Evolutionary conservation across 2,888 invertebrate species (phyloP).

Genomic region (Onchidella celtica): DNA sequence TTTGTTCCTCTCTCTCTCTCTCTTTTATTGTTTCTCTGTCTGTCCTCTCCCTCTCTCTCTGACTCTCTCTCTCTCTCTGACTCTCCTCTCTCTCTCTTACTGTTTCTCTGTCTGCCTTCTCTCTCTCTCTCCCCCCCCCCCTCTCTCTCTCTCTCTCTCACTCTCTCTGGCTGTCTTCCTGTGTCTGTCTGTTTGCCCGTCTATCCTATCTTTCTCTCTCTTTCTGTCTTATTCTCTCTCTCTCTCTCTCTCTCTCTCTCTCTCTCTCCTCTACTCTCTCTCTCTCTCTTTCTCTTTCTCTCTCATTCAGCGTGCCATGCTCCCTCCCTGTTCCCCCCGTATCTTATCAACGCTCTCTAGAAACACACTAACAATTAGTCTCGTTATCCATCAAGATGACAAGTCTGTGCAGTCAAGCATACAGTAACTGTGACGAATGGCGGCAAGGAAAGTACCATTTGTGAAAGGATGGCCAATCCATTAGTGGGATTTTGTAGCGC

Average conservation of each 20-base stretch:
- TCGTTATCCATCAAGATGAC: too few relatives aligned
- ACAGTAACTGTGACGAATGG: too few relatives aligned
- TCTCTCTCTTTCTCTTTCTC: slow-evolving; percentile 7
- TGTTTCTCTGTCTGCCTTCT: neutral
- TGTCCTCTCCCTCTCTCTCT: too few relatives aligned
- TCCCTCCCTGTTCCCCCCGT: neutral
- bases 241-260: slow-evolving; percentile 24
- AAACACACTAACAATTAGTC: too few relatives aligned
- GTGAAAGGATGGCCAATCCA: too few relatives aligned
- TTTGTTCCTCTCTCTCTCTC: too few relatives aligned
- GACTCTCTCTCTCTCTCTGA: neutral
- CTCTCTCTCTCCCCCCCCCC: slow-evolving; percentile 7
- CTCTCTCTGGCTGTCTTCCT: slow-evolving; percentile 18
- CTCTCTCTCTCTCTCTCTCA: slow-evolving; percentile 24
- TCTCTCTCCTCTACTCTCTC: neutral
- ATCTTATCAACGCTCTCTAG: too few relatives aligned
- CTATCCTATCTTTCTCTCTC: neutral
- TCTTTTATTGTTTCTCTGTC: too few relatives aligned
- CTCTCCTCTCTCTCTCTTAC: neutral
- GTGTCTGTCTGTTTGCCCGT: slow-evolving; percentile 8
- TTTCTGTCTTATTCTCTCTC: neutral
- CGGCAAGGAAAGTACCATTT: too few relatives aligned
- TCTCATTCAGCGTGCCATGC: neutral
- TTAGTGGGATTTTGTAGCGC: too few relatives aligned
- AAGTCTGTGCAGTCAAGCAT: too few relatives aligned